Evolutionary conservation across 2,113 vertebrate genomes (phyloP).

Genomic region (Poeciliopsis prolifica): DNA sequence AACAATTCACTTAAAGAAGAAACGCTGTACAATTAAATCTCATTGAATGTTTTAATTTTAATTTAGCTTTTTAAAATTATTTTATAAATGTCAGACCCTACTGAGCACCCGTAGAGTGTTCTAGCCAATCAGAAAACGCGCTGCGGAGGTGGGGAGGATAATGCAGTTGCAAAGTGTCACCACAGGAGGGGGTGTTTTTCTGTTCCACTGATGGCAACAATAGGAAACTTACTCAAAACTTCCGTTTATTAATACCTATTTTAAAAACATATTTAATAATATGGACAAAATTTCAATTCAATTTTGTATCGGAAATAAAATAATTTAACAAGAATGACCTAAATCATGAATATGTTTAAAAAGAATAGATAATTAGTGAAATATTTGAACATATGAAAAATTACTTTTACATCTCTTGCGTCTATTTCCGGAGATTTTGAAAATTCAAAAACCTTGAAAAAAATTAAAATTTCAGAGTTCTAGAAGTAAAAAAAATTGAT

Average conservation of each 20-base stretch:
- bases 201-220: neutral
- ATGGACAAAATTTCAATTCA: neutral
- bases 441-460: no score
- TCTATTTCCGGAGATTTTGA: no score
- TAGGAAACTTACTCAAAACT: neutral
- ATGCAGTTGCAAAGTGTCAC: neutral
- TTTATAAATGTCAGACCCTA: constrained; percentile 11
- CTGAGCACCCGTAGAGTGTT: constrained; percentile 56
- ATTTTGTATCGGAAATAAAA: neutral
- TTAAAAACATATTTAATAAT: no score
- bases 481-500: no score
- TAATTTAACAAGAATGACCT: neutral
- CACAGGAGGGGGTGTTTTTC: constrained; percentile 34
- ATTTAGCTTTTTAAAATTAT: neutral
- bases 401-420: neutral
- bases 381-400: neutral
- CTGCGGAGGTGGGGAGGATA: constrained; percentile 50
- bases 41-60: no score
- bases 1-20: neutral
- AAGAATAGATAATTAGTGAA: neutral
- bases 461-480: no score
- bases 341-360: no score
- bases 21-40: no score
- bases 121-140: constrained; percentile 62
- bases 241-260: neutral